These are phyloP conservation scores for Oryzias curvinotus DNA, from an alignment of 2,113 vertebrate species.

Conservation along the genomic window DNA sequence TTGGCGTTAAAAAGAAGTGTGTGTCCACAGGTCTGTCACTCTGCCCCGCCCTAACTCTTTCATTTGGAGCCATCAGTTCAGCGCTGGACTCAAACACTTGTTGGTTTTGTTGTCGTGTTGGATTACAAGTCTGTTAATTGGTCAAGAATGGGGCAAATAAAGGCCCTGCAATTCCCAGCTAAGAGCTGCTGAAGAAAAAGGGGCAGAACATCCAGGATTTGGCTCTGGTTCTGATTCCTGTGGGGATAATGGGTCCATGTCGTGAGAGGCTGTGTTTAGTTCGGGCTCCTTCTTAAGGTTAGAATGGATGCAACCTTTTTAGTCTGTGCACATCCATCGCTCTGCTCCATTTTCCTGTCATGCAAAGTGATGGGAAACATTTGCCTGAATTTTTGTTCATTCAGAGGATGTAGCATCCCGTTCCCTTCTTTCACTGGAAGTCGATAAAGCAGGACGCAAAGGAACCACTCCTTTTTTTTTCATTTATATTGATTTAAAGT, in stretches of 20 bases:
- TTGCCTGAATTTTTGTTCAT: constrained; percentile 21
- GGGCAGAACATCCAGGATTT: constrained; percentile 38
- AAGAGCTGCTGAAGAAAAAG: constrained; percentile 44
- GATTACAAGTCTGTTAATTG: constrained; percentile 9
- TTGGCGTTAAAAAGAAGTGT: constrained; percentile 46
- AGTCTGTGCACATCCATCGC: constrained; percentile 3
- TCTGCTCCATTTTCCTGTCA: constrained; percentile 2
- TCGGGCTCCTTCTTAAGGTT: constrained; percentile 50
- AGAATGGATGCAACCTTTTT: constrained; percentile 18
- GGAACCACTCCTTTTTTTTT: background rate
- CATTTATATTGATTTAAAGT: too few species aligned
- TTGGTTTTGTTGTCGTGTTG: background rate
- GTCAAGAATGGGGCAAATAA: constrained; percentile 12
- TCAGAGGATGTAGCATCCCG: constrained; percentile 29
- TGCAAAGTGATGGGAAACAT: background rate
- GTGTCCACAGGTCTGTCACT: constrained; percentile 31
- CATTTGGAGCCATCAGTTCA: background rate
- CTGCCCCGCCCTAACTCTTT: constrained; percentile 41
- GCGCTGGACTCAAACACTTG: constrained; percentile 6
- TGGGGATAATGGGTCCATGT: constrained; percentile 58
- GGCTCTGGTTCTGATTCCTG: constrained; percentile 53
- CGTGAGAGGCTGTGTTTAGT: constrained; percentile 70
- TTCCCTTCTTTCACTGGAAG: constrained; percentile 13
- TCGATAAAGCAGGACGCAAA: constrained; percentile 27
- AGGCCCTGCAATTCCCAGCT: constrained; percentile 14